These are phyloP conservation scores for Ornithoptera priamus DNA, from an alignment of 2,888 invertebrate genomes.

Conservation along the genomic window DNA sequence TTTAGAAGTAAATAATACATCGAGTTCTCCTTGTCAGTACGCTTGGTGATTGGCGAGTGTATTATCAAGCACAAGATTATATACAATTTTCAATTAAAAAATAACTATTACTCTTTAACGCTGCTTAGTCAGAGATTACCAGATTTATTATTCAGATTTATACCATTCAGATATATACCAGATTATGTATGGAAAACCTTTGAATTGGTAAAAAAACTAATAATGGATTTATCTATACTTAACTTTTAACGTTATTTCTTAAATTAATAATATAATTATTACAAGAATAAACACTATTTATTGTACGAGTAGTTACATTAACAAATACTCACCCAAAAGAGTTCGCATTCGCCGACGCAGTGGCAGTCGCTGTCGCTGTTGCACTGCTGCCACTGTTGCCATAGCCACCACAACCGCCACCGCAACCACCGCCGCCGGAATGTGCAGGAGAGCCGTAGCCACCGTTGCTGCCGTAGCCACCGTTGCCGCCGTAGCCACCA, in stretches of 20 bases:
- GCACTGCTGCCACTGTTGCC: slow-evolving; percentile 15
- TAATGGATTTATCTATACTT: too few species aligned
- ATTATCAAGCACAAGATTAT: too few species aligned
- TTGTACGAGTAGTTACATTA: neutral
- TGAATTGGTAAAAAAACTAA: too few species aligned
- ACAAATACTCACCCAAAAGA: slow-evolving; percentile 20
- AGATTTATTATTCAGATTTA: too few species aligned
- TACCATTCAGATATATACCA: too few species aligned
- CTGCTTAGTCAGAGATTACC: too few species aligned
- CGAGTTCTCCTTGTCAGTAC: too few species aligned
- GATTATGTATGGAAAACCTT: too few species aligned
- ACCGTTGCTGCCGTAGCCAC: slow-evolving; percentile 34
- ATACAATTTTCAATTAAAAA: too few species aligned
- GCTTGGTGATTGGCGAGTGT: too few species aligned
- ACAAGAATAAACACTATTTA: neutral
- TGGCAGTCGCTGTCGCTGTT: slow-evolving; percentile 22
- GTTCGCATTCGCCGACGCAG: slow-evolving; percentile 17
- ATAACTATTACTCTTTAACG: too few species aligned
- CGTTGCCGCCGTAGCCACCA: slow-evolving; percentile 35
- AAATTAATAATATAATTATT: neutral
- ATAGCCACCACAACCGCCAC: slow-evolving; percentile 37
- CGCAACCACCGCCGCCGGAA: slow-evolving; percentile 36
- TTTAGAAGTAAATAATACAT: too few species aligned
- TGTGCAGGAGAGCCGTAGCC: slow-evolving; percentile 27
- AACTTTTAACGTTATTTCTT: neutral